Base-by-base conservation (phyloP, 2,888 invertebrate genomes). In the Drosophila borborema region DNA sequence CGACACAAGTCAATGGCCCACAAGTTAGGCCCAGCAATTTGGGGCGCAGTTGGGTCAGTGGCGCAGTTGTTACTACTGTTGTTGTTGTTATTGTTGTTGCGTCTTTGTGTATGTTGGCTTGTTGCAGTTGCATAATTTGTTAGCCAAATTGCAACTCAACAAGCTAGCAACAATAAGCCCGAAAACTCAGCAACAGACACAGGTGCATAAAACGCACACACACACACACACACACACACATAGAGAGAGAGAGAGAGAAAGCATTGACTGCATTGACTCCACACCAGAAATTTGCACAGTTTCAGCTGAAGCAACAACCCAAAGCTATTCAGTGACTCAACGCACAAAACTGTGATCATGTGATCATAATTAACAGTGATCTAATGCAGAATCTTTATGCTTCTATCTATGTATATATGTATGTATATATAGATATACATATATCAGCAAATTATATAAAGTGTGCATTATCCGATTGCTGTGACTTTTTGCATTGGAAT, bases 71-170 rank as follows among this genome's bases (percentile, higher is more conserved):
- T 64, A 54, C 48, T 58, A 41, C 7, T 45, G 23, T 38, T 51
- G 55, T 45, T 63, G 43, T 10, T 41, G 31, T 9, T 72, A 51
- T 18, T 64, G 63, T 12, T 64, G 53, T 43, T 70, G 69, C 48
- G 41, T 48, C 54, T 65, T 64, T 65, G 59, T 65, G 60, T 61
- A 43, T 61, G 71, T 43, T 65, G 67, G 67, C 79, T 65, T 77
- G 68, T 63, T 77, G 84, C 73, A 74, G 65, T 73, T 86, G 90
- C 89, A 85, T 85, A 86, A 85, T 85, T 85, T 85, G 85, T 84
- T 85, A 73, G 89, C 85, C 85, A 89, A 85, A 85, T 85, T 85
- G 88, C 88, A 85, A 85, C 85, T 85, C 84, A 89, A 89, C 84
- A 86, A 79, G 84, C 81, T 74, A 69, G 82, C 49, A 74, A 82